Base-by-base conservation (phyloP, 2,888 invertebrate genomes). In the Lochmaea crataegi region DNA sequence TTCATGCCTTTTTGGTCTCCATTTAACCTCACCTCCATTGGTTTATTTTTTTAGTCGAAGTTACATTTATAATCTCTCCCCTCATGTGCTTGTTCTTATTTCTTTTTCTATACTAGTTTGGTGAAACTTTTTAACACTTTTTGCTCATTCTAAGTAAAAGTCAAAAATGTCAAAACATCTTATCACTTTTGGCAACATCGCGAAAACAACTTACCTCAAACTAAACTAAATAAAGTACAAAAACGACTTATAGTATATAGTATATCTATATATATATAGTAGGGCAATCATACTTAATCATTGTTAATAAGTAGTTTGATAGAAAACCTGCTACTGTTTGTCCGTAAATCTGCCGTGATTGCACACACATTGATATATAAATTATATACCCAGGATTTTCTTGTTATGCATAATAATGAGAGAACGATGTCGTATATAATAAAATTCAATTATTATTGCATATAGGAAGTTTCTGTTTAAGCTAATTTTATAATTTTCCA, bases 211-310 rank as follows among this genome's bases (percentile, higher is more conserved):
- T 64, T 65, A 73, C 68, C 58, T 12, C 42, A 18, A 48, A 57
- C 32, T 65, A 70, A 70, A 70, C 64, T 64, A 70, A 65, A 69
- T 69, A 53, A 63, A 69, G 42, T 69, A 69, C 41, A 64, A 14
- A 64, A 65, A 74, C 72, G 72, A 74, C 72, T 75, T 75, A 75
- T 73, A 45, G 45, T 53, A 45, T 45, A 45, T 14, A n/a, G n/a
- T n/a, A n/a, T n/a, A n/a, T n/a, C n/a, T n/a, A n/a, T n/a, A n/a
- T n/a, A n/a, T n/a, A 45, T 4, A 48, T 53, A 16, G 16, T 53
- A 16, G 18, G 7, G 76, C 75, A 78, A 77, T 78, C 77, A 76
- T 68, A 76, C 74, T 77, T 76, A 76, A 78, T 77, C 78, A 75
- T 73, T 72, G 68, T 75, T 78, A 78, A 78, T 75, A 73, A 78